These are phyloP conservation scores for Sialia sialis DNA, from an alignment of 2,113 vertebrate genomes.

Conservation along the genomic window DNA sequence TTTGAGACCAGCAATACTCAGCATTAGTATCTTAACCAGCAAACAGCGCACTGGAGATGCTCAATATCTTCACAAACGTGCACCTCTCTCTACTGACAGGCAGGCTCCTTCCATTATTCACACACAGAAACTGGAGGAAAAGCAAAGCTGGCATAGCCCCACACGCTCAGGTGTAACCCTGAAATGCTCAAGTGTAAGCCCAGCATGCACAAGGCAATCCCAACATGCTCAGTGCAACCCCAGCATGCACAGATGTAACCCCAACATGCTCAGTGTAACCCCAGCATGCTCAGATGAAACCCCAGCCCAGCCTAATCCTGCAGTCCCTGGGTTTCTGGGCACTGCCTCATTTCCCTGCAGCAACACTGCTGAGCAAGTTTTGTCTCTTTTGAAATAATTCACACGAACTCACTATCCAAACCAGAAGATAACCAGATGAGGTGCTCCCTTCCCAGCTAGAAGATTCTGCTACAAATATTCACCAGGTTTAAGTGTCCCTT, in stretches of 20 bases:
- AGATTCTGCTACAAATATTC: background rate
- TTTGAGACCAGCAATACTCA: background rate
- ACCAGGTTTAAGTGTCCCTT: background rate
- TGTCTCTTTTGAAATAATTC: background rate
- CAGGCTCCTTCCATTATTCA: background rate
- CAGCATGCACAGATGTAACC: too few relatives aligned
- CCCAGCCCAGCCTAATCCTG: background rate
- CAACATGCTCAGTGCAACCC: too few relatives aligned
- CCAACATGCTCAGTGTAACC: too few relatives aligned
- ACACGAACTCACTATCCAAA: background rate
- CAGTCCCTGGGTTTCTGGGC: rapidly evolving
- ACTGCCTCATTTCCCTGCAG: background rate
- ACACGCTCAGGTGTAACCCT: background rate
- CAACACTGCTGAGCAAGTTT: background rate
- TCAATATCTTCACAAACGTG: background rate
- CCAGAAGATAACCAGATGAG: background rate
- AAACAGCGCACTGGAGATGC: background rate
- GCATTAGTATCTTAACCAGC: background rate
- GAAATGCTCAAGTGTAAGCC: background rate
- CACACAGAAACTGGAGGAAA: background rate
- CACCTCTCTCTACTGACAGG: background rate
- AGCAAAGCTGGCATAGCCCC: background rate
- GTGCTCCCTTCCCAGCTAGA: background rate
- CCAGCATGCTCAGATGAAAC: too few relatives aligned
- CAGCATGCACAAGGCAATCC: too few relatives aligned